A percentile compares a stretch with the other conserved stretches of the same genome.
Evolutionary conservation across 2,888 invertebrate genomes (phyloP).

Genomic region (Drosophila putrida): DNA sequence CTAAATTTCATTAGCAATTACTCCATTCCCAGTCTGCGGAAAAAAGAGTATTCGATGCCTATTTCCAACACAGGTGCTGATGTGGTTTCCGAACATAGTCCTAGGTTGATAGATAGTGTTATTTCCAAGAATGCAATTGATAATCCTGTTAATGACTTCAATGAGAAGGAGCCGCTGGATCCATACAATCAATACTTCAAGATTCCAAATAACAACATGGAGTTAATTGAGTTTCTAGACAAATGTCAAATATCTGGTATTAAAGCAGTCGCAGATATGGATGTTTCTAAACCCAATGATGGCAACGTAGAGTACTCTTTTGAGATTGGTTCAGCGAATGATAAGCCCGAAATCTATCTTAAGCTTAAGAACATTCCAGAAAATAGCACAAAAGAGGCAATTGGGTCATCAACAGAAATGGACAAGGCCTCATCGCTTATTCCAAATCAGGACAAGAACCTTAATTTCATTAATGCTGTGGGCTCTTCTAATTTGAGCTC

Average conservation of each 20-base stretch:
- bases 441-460: background rate
- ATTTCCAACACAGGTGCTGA: background rate
- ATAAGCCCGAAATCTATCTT: constrained; percentile 23
- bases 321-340: constrained; percentile 27
- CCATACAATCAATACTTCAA: constrained; percentile 19
- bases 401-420: background rate
- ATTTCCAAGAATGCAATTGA: background rate
- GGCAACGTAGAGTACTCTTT: constrained; percentile 32
- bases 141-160: background rate
- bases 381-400: background rate
- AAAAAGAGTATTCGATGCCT: constrained; percentile 5
- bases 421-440: background rate
- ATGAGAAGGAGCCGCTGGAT: constrained; percentile 1
- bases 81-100: no score
- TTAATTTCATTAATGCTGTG: background rate
- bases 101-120: background rate
- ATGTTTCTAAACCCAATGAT: background rate
- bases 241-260: background rate
- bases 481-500: background rate
- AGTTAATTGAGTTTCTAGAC: background rate
- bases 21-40: constrained; percentile 43
- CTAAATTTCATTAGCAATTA: constrained; percentile 24
- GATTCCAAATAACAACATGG: background rate
- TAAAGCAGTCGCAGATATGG: background rate
- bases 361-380: constrained; percentile 20